Conservation (phyloP, 2,113 vertebrate genomes). For the Erinaceus europaeus region DNA sequence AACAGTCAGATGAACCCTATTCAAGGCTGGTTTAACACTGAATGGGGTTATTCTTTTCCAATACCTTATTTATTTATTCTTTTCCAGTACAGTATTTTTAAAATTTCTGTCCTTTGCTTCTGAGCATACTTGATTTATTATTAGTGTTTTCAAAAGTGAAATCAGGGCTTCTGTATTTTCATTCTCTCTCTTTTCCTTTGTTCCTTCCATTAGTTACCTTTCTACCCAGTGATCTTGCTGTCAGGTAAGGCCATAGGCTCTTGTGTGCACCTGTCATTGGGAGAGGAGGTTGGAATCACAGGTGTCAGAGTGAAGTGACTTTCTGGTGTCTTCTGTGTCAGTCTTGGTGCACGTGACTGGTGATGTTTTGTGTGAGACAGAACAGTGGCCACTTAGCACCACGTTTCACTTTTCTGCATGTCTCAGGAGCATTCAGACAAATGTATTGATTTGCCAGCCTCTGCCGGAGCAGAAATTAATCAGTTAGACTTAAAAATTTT, state of each 20-base stretch:
- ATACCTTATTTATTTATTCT: neutral
- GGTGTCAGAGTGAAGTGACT: neutral
- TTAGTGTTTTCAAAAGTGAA: slow-evolving; percentile 7
- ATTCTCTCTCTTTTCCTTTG: neutral
- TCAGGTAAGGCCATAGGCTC: neutral
- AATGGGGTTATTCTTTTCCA: neutral
- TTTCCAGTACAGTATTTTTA: neutral
- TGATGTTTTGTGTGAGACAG: neutral
- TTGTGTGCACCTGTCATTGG: neutral
- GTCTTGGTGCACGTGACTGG: neutral
- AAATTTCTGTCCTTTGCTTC: slow-evolving; percentile 13
- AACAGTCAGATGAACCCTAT: neutral
- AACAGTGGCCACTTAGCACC: neutral
- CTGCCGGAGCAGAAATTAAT: neutral
- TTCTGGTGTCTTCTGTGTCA: neutral
- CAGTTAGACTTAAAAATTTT: neutral
- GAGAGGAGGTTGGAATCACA: neutral
- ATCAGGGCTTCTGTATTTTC: neutral
- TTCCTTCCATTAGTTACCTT: neutral
- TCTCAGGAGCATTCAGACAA: neutral
- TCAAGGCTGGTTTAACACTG: neutral
- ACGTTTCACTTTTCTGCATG: neutral
- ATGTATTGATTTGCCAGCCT: neutral
- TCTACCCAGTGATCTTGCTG: slow-evolving; percentile 7
- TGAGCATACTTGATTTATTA: slow-evolving; percentile 1